phyloP scores from a whole-genome alignment of 2,797 vertebrate species.

The Danio kyathit region DNA sequence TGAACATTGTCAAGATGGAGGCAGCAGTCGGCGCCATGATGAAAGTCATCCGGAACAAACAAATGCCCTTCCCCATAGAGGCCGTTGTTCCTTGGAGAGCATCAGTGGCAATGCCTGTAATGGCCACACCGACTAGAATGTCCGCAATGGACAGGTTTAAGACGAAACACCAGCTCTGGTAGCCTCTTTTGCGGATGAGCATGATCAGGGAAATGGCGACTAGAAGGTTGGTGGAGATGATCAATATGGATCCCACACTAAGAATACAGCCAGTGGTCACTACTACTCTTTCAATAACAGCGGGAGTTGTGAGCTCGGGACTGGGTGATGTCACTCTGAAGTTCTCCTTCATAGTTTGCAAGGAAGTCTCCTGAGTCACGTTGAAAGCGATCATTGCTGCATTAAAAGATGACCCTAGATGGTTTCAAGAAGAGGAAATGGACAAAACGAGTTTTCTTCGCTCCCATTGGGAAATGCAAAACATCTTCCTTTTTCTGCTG shows the following conservation, averaged over 20 bases:
- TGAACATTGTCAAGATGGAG: slow-evolving; percentile 90
- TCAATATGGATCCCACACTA: slow-evolving; percentile 80
- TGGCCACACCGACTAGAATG: slow-evolving; percentile 84
- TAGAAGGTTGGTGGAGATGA: slow-evolving; percentile 84
- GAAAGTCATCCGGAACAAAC: slow-evolving; percentile 86
- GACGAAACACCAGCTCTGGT: slow-evolving; percentile 86
- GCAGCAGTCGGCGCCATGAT: slow-evolving; percentile 84
- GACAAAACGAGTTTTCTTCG: slow-evolving; percentile 18
- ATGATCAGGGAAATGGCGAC: slow-evolving; percentile 78
- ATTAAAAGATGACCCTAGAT: not conserved
- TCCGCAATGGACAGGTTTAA: slow-evolving; percentile 89
- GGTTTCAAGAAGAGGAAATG: slow-evolving; percentile 36
- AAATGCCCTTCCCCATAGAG: slow-evolving; percentile 72
- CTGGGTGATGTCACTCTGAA: slow-evolving; percentile 24
- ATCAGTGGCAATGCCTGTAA: slow-evolving; percentile 80
- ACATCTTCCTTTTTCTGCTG: slow-evolving; percentile 17
- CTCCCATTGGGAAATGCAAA: slow-evolving; percentile 1
- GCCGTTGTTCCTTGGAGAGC: slow-evolving; percentile 70
- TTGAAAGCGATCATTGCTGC: slow-evolving; percentile 46
- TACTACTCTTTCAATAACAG: slow-evolving; percentile 27
- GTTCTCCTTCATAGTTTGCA: slow-evolving; percentile 7
- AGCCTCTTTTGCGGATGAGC: slow-evolving; percentile 81
- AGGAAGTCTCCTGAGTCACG: slow-evolving; percentile 9
- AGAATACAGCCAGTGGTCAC: slow-evolving; percentile 79
- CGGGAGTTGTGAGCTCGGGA: slow-evolving; percentile 24